Conservation (phyloP, 2,888 invertebrate species). For the Drosophila neutralis region DNA sequence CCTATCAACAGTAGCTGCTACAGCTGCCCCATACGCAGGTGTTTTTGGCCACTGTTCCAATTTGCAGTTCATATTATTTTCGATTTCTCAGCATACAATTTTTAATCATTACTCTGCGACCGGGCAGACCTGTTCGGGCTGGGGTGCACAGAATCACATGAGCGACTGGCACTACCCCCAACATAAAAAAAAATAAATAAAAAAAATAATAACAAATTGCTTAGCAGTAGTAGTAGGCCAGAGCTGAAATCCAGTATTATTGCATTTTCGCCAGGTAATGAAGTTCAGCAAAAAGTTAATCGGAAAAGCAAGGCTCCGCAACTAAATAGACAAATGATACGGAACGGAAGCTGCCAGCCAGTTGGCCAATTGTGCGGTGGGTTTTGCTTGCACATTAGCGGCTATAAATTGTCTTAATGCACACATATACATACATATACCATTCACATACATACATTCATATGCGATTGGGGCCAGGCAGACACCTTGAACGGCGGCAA, state of each 20-base stretch:
- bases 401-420: slow-evolving; percentile 80
- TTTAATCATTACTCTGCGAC: slow-evolving; percentile 70
- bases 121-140: slow-evolving; percentile 13
- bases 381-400: slow-evolving; percentile 81
- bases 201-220: slow-evolving; percentile 56
- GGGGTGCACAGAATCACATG: slow-evolving; percentile 43
- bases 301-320: slow-evolving; percentile 80
- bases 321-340: slow-evolving; percentile 83
- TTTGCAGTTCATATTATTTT: slow-evolving; percentile 72
- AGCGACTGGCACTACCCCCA: slow-evolving; percentile 54
- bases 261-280: slow-evolving; percentile 78
- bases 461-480: slow-evolving; percentile 48
- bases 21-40: slow-evolving; percentile 55
- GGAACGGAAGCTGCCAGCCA: slow-evolving; percentile 82
- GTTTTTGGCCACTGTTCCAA: slow-evolving; percentile 75
- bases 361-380: slow-evolving; percentile 77
- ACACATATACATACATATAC: slow-evolving; percentile 30
- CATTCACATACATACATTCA: slow-evolving; percentile 13
- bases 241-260: slow-evolving; percentile 47
- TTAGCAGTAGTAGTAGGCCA: slow-evolving; percentile 40
- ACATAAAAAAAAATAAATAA: slow-evolving; percentile 5
- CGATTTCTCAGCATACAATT: slow-evolving; percentile 70
- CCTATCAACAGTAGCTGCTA: slow-evolving; percentile 62
- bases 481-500: slow-evolving; percentile 80
- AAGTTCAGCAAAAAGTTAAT: slow-evolving; percentile 82